phyloP scores from a whole-genome alignment of 1,140 invertebrate species.

The Drosophila triauraria region DNA sequence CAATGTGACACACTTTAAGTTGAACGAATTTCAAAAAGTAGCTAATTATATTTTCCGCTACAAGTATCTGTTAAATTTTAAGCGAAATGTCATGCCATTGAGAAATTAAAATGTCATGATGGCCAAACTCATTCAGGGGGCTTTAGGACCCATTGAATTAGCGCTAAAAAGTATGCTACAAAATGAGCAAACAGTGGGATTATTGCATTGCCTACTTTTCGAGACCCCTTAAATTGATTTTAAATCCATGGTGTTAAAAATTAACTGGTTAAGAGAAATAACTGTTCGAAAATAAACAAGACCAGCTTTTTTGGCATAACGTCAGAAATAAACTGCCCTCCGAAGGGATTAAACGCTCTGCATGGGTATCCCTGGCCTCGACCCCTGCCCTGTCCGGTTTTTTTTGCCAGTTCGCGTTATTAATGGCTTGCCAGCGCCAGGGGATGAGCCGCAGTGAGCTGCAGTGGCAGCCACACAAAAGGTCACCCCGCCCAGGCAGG shows the following conservation, averaged over 20 bases:
- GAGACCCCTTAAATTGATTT: no score
- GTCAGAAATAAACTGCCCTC: background rate
- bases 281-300: background rate
- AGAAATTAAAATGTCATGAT: background rate
- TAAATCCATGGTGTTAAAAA: no score
- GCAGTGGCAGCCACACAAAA: constrained; percentile 50
- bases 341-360: background rate
- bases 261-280: background rate
- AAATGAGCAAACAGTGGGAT: background rate
- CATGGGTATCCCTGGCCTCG: background rate
- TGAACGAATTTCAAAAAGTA: background rate
- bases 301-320: background rate
- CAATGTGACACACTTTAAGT: background rate
- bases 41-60: background rate
- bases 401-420: constrained; percentile 47
- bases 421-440: constrained; percentile 55
- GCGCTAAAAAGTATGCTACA: background rate
- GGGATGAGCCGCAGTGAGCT: constrained; percentile 28
- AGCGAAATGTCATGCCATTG: background rate
- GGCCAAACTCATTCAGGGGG: background rate
- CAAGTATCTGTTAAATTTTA: no score
- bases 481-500: constrained; percentile 45
- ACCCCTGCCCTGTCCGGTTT: background rate
- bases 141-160: background rate
- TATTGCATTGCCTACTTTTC: background rate